Evolutionary conservation across 2,113 vertebrate species (phyloP), one percentile per base, ranked within the genome.

Genomic region (Protobothrops mucrosquamatus): DNA sequence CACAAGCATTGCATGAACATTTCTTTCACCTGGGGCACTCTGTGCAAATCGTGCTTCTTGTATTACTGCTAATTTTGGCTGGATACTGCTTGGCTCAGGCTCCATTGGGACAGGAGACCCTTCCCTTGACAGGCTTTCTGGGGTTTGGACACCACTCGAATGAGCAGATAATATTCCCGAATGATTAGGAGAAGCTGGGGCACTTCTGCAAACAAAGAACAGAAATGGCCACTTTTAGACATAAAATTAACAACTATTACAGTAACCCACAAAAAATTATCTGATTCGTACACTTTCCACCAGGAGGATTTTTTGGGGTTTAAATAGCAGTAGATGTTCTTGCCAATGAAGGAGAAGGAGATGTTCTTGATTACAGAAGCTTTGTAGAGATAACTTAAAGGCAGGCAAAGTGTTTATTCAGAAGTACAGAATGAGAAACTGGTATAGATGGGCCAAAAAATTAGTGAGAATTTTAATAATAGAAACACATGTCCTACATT

Each of bases 91-190:
- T 8, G 98, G 97, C 95, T 99, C 99, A 0, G 98, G 98, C 54
- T 99, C 99, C 97, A 98, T 97, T 0, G 99, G 99, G 93, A 99
- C 98, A 0, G 99, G 99, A 29, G 99, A 99, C 15, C 99, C 99
- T 97, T 99, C 99, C 96, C 99, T 98, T 10, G 99, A 99, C 94
- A 99, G 96, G 94, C 98, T 99, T 96, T 99, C 99, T 0, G 99
- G 99, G 92, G 99, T 99, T 98, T 99, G 99, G 91, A 99, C 98
- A 2, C 99, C 99, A 34, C 99, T 99, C 92, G 99, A 99, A 97
- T 99, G 99, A 0, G 99, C 99, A 11, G 99, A 99, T 94, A 99
- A 97, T 81, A 98, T 98, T 95, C 99, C 99, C 1, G 98, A 98
- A 94, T 99, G 99, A 97, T 98, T 99, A 92, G 99, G 99, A 96